Percentiles rank a stretch among this genome's conserved stretches.
phyloP scores from a whole-genome alignment of 2,113 vertebrate species.

The Tyto alba region DNA sequence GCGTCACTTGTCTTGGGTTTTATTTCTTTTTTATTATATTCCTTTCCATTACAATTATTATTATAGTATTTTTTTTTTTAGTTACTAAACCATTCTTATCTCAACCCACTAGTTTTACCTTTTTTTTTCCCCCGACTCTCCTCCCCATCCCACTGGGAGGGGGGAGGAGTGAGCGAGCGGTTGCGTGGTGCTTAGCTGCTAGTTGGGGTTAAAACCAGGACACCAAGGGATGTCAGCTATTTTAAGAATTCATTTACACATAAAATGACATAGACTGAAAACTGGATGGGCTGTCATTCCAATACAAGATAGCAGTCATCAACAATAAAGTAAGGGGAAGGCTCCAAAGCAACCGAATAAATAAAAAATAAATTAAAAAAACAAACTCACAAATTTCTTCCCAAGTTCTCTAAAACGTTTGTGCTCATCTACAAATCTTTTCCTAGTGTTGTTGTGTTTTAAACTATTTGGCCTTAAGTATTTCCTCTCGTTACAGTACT shows the following conservation, averaged over 20 bases:
- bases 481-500: neutral
- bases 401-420: neutral
- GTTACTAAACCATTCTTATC: too few species aligned
- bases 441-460: neutral
- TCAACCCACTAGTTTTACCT: too few species aligned
- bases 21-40: too few species aligned
- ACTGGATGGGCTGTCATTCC: neutral
- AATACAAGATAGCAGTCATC: neutral
- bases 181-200: too few species aligned
- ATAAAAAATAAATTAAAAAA: neutral
- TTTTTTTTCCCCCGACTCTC: too few species aligned
- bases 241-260: neutral
- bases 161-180: too few species aligned
- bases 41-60: too few species aligned
- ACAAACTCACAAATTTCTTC: neutral
- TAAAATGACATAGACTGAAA: neutral
- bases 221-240: neutral
- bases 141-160: too few species aligned
- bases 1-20: too few species aligned
- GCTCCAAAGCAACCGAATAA: neutral
- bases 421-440: neutral
- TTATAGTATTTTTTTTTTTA: too few species aligned
- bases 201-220: too few species aligned
- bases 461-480: neutral
- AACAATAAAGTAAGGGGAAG: neutral